Percentiles rank a stretch among this genome's conserved stretches.
Conservation (phyloP, 2,888 invertebrate species). For the Itoplectis maculator region DNA sequence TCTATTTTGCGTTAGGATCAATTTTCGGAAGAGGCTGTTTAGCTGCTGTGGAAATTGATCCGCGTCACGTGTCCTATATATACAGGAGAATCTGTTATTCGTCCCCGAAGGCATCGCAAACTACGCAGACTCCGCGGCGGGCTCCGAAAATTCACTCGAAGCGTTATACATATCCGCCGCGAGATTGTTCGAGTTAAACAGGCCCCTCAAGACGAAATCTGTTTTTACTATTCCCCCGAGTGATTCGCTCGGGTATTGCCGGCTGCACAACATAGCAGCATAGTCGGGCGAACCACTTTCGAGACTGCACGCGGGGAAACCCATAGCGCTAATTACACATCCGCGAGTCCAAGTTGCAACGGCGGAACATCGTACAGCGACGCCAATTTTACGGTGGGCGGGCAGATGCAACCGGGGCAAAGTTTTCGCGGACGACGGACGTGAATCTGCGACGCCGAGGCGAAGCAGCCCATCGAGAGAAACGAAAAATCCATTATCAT, state of each 20-base stretch:
- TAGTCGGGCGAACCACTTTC: constrained; percentile 27
- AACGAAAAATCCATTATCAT: constrained; percentile 5
- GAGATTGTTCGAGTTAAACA: constrained; percentile 40
- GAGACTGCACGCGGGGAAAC: constrained; percentile 7
- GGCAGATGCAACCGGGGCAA: not conserved
- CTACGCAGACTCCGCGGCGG: not conserved
- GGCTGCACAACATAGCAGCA: not conserved
- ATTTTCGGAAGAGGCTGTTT: constrained; percentile 33
- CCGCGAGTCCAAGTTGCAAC: constrained; percentile 25
- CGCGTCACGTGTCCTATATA: too few species aligned
- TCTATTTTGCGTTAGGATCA: too few species aligned
- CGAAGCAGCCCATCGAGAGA: not conserved
- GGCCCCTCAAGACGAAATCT: constrained; percentile 51
- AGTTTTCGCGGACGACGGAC: constrained; percentile 14
- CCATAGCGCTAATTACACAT: constrained; percentile 35
- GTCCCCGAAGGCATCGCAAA: too few species aligned
- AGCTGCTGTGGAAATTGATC: too few species aligned
- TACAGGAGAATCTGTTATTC: too few species aligned
- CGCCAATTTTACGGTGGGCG: not conserved
- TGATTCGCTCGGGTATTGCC: constrained; percentile 16
- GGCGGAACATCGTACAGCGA: not conserved
- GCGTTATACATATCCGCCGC: constrained; percentile 6
- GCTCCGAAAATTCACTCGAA: constrained; percentile 24
- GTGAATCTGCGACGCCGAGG: constrained; percentile 9
- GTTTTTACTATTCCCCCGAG: constrained; percentile 48